Conservation (phyloP, 2,888 invertebrate species). For the Trisateles emortualis region DNA sequence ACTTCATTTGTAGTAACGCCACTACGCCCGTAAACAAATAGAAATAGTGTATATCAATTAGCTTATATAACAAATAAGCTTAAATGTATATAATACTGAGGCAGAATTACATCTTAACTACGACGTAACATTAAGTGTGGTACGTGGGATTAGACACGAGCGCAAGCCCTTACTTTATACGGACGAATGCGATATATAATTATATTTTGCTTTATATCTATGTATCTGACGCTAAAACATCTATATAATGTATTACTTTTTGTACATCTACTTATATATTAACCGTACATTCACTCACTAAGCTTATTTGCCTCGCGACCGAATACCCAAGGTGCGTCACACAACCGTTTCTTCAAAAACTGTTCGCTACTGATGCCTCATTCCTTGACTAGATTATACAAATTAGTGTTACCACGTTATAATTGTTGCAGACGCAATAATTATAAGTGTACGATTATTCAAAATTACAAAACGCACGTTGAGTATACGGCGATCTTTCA, state of each 20-base stretch:
- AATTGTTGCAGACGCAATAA: slow-evolving; percentile 50
- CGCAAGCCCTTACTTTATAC: slow-evolving; percentile 86
- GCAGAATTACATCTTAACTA: slow-evolving; percentile 87
- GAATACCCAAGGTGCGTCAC: slow-evolving; percentile 78
- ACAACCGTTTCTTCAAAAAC: slow-evolving; percentile 54
- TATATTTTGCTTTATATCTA: slow-evolving; percentile 86
- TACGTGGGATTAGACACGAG: slow-evolving; percentile 86
- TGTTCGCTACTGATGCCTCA: slow-evolving; percentile 40
- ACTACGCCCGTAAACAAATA: slow-evolving; percentile 83
- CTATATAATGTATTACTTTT: slow-evolving; percentile 87
- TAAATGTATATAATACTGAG: slow-evolving; percentile 87
- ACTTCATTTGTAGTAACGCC: slow-evolving; percentile 81
- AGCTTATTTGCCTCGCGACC: slow-evolving; percentile 78
- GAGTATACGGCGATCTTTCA: slow-evolving; percentile 72
- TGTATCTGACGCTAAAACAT: slow-evolving; percentile 87
- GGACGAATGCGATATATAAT: slow-evolving; percentile 87
- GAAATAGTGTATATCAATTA: slow-evolving; percentile 85
- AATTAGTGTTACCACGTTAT: slow-evolving; percentile 44
- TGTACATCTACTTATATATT: slow-evolving; percentile 87
- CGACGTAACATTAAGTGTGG: slow-evolving; percentile 85
- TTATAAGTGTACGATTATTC: slow-evolving; percentile 45
- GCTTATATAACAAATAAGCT: slow-evolving; percentile 87
- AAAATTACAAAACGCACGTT: slow-evolving; percentile 65
- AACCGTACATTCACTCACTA: slow-evolving; percentile 86
- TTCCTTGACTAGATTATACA: slow-evolving; percentile 69